Percentiles rank a stretch among this genome's conserved stretches.
Evolutionary conservation across 1,140 invertebrate species (phyloP).

Genomic region (Macrosteles quadrilineatus): DNA sequence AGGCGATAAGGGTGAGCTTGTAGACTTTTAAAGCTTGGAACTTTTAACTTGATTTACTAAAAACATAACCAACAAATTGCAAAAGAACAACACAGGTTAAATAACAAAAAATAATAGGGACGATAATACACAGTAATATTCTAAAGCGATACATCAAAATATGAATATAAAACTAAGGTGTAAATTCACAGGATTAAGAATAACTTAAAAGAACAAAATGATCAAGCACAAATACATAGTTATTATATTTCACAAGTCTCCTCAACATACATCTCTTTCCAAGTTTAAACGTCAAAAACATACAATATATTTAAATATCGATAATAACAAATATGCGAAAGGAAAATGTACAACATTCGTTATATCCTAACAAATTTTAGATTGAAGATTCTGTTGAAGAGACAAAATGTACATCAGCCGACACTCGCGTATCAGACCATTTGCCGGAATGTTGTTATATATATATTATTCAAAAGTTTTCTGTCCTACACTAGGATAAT

Average conservation of each 20-base stretch:
- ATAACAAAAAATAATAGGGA: slow-evolving; percentile 11
- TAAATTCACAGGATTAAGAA: slow-evolving; percentile 24
- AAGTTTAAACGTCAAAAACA: slow-evolving; percentile 5
- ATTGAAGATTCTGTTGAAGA: slow-evolving; percentile 29
- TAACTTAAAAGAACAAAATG: slow-evolving; percentile 29
- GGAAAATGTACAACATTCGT: slow-evolving; percentile 22
- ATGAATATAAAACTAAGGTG: slow-evolving; percentile 28
- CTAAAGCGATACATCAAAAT: slow-evolving; percentile 24
- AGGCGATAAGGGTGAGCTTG: slow-evolving; percentile 6
- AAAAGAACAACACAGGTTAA: slow-evolving; percentile 20
- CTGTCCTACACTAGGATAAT: slow-evolving; percentile 29
- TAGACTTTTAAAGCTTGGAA: background rate
- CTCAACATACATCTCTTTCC: slow-evolving; percentile 27
- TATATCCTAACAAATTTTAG: slow-evolving; percentile 25
- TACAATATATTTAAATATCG: slow-evolving; percentile 18
- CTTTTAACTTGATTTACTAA: slow-evolving; percentile 10
- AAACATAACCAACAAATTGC: slow-evolving; percentile 22
- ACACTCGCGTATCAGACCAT: slow-evolving; percentile 14
- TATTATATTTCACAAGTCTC: slow-evolving; percentile 32
- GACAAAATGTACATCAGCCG: slow-evolving; percentile 29
- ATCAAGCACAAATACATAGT: slow-evolving; percentile 32
- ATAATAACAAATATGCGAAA: slow-evolving; percentile 25
- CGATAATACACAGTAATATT: slow-evolving; percentile 6
- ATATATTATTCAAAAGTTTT: slow-evolving; percentile 22
- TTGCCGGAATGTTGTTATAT: slow-evolving; percentile 28